Percentiles rank a stretch among this genome's conserved stretches.
phyloP scores from a whole-genome alignment of 2,888 invertebrate genomes.

The Catonia carolina region DNA sequence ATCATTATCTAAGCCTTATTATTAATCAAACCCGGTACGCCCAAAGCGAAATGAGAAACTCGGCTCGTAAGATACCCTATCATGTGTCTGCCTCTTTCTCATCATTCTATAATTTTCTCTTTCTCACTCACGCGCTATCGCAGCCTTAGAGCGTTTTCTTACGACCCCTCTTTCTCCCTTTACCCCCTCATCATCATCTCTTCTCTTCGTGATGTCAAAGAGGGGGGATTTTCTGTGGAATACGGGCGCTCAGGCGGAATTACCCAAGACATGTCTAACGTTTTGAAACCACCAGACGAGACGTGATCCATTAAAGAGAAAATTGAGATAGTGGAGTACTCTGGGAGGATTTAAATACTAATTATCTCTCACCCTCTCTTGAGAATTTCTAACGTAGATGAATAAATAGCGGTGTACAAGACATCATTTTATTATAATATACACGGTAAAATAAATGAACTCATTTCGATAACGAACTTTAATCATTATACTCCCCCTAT shows the following conservation, averaged over 20 bases:
- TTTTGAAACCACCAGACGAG: not conserved
- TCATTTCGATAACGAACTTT: too few relatives aligned
- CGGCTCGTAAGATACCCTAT: not conserved
- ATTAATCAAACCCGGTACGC: constrained; percentile 9
- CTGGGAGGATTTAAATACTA: constrained; percentile 13
- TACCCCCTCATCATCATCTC: not conserved
- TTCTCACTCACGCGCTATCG: too few relatives aligned
- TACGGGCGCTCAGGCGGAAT: constrained; percentile 5
- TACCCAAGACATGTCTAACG: not conserved
- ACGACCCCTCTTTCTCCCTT: too few relatives aligned
- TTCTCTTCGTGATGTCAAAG: not conserved
- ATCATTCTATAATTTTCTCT: too few relatives aligned
- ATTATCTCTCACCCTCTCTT: not conserved
- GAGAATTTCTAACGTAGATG: too few relatives aligned
- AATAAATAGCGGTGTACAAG: too few relatives aligned
- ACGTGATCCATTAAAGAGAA: constrained; percentile 14
- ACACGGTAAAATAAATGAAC: too few relatives aligned
- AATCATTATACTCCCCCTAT: too few relatives aligned
- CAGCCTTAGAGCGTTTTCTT: too few relatives aligned
- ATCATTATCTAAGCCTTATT: constrained; percentile 13
- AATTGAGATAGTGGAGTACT: constrained; percentile 3
- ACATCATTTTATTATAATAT: too few relatives aligned
- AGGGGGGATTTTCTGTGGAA: not conserved
- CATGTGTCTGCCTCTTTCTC: not conserved
- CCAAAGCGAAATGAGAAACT: constrained; percentile 7